These are phyloP conservation scores for Eriocheir sinensis DNA, from an alignment of 1,140 invertebrate species.

Conservation along the genomic window DNA sequence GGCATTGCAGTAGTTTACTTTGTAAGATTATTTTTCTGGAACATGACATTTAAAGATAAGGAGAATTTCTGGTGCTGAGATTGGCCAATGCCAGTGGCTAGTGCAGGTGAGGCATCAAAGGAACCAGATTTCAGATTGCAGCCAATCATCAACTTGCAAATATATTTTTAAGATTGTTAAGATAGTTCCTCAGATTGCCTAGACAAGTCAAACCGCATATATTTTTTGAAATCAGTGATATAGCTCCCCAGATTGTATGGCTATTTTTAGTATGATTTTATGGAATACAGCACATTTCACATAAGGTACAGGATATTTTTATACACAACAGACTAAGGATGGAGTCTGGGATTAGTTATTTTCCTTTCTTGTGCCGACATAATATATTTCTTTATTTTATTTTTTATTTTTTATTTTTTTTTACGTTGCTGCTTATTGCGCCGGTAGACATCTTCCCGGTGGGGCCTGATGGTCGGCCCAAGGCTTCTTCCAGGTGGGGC, in stretches of 20 bases:
- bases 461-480: too few species aligned
- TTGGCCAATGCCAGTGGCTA: not conserved
- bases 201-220: too few species aligned
- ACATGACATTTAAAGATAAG: not conserved
- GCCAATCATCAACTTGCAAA: too few species aligned
- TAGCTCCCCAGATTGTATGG: not conserved
- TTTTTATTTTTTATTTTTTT: too few species aligned
- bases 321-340: not conserved
- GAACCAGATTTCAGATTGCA: not conserved
- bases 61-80: not conserved
- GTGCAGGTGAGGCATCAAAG: not conserved
- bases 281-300: not conserved
- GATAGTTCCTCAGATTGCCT: not conserved
- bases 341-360: not conserved
- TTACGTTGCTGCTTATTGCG: too few species aligned
- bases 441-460: too few species aligned
- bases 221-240: not conserved
- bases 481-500: too few species aligned
- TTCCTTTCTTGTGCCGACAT: not conserved
- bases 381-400: too few species aligned
- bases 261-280: constrained; percentile 38
- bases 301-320: not conserved
- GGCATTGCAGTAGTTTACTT: too few species aligned
- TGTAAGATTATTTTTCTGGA: not conserved
- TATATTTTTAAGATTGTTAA: not conserved